Evolutionary conservation across 2,113 vertebrate species (phyloP), one percentile per base, ranked within the genome.

Genomic region (Blennius ocellaris): DNA sequence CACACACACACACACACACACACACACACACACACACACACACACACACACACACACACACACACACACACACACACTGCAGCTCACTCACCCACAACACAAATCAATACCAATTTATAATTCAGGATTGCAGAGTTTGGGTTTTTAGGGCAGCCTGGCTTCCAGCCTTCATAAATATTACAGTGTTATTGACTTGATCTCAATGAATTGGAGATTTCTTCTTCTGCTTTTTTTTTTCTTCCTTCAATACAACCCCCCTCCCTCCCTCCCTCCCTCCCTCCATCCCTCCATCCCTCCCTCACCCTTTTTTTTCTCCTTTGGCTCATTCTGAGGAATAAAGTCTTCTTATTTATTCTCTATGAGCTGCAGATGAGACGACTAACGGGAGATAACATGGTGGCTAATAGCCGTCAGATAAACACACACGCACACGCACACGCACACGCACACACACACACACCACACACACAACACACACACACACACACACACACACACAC

Each of bases 131-230:
- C 90, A 85, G 92, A 90, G 93, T 93, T 94, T 93, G 92, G 91
- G 92, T 91, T 93, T 93, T 93, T 94, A 93, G 92, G 92, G 90
- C 92, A 86, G 91, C 80, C 93, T 85, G 84, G 89, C 93, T 92
- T 93, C 90, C 93, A 93, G 91, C 88, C 90, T 92, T 94, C 91
- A 93, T 94, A 93, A 94, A 94, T 94, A 93, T 94, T 94, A 92
- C 90, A 94, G 90, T 91, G 87, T 89, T 94, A 94, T 94, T 94
- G 93, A 94, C 93, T 90, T 86, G 90, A 91, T 92, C 90, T 92
- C 90, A 92, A 93, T 93, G 92, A 93, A 93, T 93, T 93, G 89
- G 91, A 93, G 90, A 92, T 92, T 92, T 87, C 90, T 83, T 87
- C 85, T 83, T 85, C 80, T 85, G 79, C 67, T 16, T 69, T 82